A percentile compares a stretch with the other conserved stretches of the same genome.
These are phyloP conservation scores for Centropus bengalensis DNA, from an alignment of 2,113 vertebrate species.

Conservation along the genomic window DNA sequence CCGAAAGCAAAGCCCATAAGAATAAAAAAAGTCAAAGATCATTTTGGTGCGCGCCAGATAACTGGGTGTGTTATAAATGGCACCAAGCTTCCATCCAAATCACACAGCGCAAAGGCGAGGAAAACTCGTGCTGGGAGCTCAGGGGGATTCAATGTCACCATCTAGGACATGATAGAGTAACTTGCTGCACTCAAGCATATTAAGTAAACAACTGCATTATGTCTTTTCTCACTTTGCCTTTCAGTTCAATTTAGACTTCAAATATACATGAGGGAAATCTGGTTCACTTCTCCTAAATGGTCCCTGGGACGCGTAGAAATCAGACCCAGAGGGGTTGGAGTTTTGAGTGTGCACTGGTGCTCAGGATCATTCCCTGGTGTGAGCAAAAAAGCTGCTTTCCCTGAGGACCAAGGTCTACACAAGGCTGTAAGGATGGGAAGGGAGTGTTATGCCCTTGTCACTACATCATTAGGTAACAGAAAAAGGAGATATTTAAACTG, in stretches of 20 bases:
- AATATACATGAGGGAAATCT: neutral
- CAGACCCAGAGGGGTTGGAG: neutral
- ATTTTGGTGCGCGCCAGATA: conserved; percentile 15
- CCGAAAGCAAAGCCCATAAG: neutral
- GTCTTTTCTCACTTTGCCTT: conserved; percentile 32
- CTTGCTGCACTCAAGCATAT: neutral
- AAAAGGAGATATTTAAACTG: neutral
- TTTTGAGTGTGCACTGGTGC: neutral
- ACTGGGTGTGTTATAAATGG: conserved; percentile 1
- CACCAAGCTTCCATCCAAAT: conserved; percentile 27
- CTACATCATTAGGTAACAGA: neutral
- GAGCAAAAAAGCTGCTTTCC: neutral
- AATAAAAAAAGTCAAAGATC: neutral
- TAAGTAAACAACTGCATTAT: neutral
- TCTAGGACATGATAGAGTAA: neutral
- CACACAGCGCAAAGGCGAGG: neutral
- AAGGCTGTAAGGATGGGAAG: neutral
- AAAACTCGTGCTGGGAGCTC: neutral
- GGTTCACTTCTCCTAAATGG: neutral
- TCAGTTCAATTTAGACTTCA: neutral
- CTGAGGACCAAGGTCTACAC: neutral
- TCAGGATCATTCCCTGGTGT: neutral
- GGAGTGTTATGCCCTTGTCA: neutral
- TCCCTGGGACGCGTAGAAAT: neutral
- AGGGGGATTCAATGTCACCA: conserved; percentile 1